Evolutionary conservation across 2,113 vertebrate species (phyloP).

Genomic region (Eclectus roratus): DNA sequence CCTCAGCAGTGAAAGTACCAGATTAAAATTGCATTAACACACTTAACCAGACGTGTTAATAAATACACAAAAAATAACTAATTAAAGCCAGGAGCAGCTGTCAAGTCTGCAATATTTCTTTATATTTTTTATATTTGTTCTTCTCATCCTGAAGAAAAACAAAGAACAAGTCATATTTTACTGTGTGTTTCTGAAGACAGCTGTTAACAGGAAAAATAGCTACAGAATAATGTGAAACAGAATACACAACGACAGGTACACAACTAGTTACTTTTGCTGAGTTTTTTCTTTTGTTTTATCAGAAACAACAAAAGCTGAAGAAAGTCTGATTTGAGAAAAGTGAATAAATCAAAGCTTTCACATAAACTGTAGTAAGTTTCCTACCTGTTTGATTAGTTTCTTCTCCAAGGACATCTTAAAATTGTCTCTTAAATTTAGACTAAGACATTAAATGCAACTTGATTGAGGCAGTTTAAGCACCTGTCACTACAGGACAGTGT

Average conservation of each 20-base stretch:
- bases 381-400: neutral
- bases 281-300: neutral
- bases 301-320: neutral
- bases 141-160: neutral
- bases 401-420: neutral
- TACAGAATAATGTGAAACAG: accelerated
- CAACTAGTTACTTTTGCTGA: neutral
- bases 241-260: neutral
- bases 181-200: neutral
- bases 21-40: neutral
- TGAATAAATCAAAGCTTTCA: neutral
- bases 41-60: neutral
- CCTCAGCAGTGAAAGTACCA: neutral
- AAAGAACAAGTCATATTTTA: neutral
- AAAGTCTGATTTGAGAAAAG: neutral
- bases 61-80: neutral
- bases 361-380: neutral
- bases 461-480: neutral
- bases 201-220: neutral
- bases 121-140: neutral
- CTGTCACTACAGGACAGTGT: neutral
- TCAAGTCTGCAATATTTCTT: neutral
- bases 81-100: neutral
- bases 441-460: neutral
- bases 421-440: neutral